Percentiles rank a stretch among this genome's conserved stretches.
Conservation (phyloP, 2,888 invertebrate species). For the Eupithecia tripunctaria region DNA sequence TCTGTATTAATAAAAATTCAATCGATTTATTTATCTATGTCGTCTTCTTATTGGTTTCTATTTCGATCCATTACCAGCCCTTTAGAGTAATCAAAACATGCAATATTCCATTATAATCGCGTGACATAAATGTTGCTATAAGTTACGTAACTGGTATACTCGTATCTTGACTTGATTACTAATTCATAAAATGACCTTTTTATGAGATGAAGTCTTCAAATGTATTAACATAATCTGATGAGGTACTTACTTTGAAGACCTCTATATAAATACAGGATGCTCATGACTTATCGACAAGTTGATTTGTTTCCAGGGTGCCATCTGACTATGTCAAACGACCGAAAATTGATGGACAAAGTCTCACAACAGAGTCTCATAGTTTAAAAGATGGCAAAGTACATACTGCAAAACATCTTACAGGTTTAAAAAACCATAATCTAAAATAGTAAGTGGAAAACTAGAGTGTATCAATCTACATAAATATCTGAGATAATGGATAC, state of each 20-base stretch:
- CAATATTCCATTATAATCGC: background rate
- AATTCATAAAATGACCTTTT: background rate
- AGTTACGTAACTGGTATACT: background rate
- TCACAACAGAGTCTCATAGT: background rate
- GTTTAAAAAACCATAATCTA: background rate
- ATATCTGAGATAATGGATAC: background rate
- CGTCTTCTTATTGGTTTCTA: background rate
- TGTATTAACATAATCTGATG: conserved; percentile 1
- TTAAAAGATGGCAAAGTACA: background rate
- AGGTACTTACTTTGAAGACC: conserved; percentile 4
- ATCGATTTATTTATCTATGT: background rate
- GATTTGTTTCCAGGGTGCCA: background rate
- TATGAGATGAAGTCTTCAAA: background rate
- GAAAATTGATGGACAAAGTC: too few relatives aligned
- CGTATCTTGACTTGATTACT: background rate
- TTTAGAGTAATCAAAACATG: background rate
- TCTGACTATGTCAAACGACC: too few relatives aligned
- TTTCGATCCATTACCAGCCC: background rate
- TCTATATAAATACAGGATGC: background rate
- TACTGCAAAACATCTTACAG: background rate
- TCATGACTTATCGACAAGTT: too few relatives aligned
- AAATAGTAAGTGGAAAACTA: background rate
- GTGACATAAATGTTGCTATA: background rate
- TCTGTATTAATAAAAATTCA: background rate
- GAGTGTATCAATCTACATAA: background rate